Base-by-base conservation (phyloP, 2,797 vertebrate species). In the Phrynocephalus vlangalii region DNA sequence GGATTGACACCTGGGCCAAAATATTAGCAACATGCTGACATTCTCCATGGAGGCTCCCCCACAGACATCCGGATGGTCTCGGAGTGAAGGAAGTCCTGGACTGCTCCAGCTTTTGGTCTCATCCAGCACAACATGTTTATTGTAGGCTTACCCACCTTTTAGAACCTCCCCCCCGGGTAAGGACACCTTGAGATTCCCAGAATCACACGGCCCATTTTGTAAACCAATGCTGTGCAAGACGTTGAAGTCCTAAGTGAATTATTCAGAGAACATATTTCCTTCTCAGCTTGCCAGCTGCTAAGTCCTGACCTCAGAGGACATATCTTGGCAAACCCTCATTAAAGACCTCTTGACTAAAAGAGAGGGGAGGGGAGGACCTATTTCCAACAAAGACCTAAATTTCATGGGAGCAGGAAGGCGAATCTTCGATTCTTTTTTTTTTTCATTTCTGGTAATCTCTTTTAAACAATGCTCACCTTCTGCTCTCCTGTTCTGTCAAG, bases 391-490 rank as follows among this genome's bases (percentile, higher is more conserved):
- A 82, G 60, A 30, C 38, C 38, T 60, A 92, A 68, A 85, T 63
- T 79, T 82, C 3, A 2, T 82, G n/a, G 28, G 82, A 84, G 16
- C 18, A 0, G 70, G 44, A 78, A 73, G 63, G 56, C 1, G 1
- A 56, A 72, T 83, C 81, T 0, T 28, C 30, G 1, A 56, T 56
- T 56, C 52, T 84, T 85, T 66, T 38, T 7, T n/a, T 66, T 60
- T 84, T 18, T 75, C 33, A 33, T 1, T 48, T 33, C 76, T 81
- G 28, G 50, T 63, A 50, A 52, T 20, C 48, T 68, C 82, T 86
- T 87, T 86, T 79, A 90, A 86, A n/a, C 50, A 87, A 93, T 22
- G 20, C 83, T 44, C 50, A 78, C 52, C 77, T 87, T 67, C 38
- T 76, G 38, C 68, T 76, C 79, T 77, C 70, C 38, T 3, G 5